Percentiles rank a stretch among this genome's conserved stretches.
These are phyloP conservation scores for Melospiza georgiana DNA, from an alignment of 2,113 vertebrate species.

Conservation along the genomic window DNA sequence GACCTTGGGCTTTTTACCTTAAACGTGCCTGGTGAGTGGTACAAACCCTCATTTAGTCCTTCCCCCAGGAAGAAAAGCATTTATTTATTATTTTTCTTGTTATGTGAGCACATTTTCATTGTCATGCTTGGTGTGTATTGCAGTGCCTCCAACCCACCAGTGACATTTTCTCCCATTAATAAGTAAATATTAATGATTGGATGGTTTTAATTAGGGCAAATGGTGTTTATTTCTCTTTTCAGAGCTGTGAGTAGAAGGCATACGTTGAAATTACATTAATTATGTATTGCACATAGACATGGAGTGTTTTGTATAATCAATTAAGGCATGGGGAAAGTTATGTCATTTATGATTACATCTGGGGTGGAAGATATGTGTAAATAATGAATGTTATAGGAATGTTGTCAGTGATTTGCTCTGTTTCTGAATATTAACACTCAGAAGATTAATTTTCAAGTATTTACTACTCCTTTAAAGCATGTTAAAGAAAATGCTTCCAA, in stretches of 20 bases:
- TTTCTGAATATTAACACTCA: background rate
- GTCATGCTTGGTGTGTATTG: background rate
- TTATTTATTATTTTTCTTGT: background rate
- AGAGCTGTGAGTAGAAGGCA: background rate
- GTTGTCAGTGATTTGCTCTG: background rate
- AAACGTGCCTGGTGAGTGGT: background rate
- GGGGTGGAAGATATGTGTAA: background rate
- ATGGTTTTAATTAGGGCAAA: background rate
- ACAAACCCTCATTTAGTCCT: background rate
- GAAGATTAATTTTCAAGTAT: constrained; percentile 10
- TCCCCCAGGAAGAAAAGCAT: background rate
- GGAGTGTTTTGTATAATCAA: background rate
- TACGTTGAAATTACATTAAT: background rate
- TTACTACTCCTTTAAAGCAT: background rate
- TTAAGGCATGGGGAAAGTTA: background rate
- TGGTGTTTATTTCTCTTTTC: background rate
- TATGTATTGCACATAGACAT: background rate
- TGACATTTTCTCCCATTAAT: background rate
- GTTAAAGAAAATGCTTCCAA: background rate
- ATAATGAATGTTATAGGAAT: background rate
- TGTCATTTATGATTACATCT: constrained; percentile 6
- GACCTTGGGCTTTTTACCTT: background rate
- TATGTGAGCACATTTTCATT: background rate
- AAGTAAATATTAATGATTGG: background rate
- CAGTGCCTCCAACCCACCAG: background rate